Evolutionary conservation across 2,888 invertebrate genomes (phyloP).

Genomic region (Lycophotia porphyrea): DNA sequence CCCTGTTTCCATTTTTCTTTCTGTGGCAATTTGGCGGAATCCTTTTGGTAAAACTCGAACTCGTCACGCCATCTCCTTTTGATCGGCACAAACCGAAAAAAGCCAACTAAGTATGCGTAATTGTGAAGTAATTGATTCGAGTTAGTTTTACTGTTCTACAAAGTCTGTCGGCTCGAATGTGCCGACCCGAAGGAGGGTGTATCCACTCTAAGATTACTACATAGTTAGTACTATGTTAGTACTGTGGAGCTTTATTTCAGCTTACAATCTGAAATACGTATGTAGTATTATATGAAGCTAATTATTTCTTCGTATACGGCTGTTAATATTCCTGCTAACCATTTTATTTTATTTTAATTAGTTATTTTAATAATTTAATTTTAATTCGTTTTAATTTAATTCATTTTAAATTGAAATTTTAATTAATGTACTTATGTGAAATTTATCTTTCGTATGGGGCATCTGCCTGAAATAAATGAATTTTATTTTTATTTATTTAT

Average conservation of each 20-base stretch:
- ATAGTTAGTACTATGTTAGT: neutral
- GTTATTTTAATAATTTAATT: too few species aligned
- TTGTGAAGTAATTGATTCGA: neutral
- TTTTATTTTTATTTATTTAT: too few species aligned
- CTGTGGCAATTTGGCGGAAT: neutral
- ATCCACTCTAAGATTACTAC: neutral
- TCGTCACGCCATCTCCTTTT: neutral
- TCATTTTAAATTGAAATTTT: too few species aligned
- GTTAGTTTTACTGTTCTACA: neutral
- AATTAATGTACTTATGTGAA: too few species aligned
- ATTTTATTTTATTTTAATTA: too few species aligned
- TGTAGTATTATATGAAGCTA: too few species aligned
- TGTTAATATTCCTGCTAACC: too few species aligned
- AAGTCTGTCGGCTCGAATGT: neutral
- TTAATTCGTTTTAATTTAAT: too few species aligned
- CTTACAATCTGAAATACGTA: neutral
- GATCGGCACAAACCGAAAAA: neutral
- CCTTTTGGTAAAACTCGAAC: neutral
- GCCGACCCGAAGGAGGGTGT: neutral
- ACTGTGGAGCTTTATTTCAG: constrained; percentile 6
- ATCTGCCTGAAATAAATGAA: too few species aligned
- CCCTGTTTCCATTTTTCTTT: neutral
- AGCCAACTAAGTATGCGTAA: too few species aligned
- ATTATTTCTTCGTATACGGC: too few species aligned
- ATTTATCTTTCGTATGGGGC: too few species aligned